Conservation (phyloP, 2,888 invertebrate genomes). For the Parasteatoda lunata region DNA sequence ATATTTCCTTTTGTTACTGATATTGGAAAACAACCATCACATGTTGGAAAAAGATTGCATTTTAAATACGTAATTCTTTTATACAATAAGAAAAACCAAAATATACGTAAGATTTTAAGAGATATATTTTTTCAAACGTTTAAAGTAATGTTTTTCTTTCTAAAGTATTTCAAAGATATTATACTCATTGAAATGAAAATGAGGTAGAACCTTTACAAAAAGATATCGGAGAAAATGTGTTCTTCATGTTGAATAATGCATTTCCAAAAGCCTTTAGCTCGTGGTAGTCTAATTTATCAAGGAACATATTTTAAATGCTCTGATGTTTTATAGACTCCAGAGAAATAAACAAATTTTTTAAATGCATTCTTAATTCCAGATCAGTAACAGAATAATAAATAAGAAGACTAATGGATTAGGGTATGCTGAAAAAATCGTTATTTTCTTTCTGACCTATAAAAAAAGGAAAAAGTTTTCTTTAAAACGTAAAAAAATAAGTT, state of each 20-base stretch:
- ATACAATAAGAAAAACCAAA: too few species aligned
- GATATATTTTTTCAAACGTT: too few species aligned
- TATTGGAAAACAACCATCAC: too few species aligned
- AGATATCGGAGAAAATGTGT: neutral
- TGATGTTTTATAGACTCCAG: neutral
- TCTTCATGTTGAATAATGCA: neutral
- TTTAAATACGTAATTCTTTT: too few species aligned
- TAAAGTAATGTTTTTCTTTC: too few species aligned
- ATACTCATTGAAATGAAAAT: too few species aligned
- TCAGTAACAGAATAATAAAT: conserved; percentile 2
- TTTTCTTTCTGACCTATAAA: too few species aligned
- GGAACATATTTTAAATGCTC: neutral
- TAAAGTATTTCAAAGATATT: too few species aligned
- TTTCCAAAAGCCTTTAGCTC: neutral
- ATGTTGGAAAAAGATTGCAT: too few species aligned
- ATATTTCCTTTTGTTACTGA: too few species aligned
- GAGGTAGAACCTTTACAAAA: too few species aligned
- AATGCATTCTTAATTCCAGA: neutral
- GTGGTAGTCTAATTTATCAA: neutral
- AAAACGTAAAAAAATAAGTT: neutral
- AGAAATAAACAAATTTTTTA: neutral
- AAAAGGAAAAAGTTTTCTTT: neutral
- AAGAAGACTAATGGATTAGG: neutral
- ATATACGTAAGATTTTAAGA: too few species aligned
- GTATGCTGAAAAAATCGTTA: neutral